phyloP scores from a whole-genome alignment of 2,888 invertebrate genomes.

The Rhingia campestris region DNA sequence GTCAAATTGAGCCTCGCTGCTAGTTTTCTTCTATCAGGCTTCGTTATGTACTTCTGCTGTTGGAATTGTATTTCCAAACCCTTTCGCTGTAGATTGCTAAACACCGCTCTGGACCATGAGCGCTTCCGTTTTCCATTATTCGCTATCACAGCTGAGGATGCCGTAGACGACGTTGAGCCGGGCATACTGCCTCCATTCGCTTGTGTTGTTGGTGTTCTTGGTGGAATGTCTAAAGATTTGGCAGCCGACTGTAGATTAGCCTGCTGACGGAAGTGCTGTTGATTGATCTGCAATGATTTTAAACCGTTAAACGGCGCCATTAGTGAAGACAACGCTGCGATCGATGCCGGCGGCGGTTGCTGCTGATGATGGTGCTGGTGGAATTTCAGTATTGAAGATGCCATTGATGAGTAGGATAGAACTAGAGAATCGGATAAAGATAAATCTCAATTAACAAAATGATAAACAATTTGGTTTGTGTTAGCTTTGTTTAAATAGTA shows the following conservation, averaged over 20 bases:
- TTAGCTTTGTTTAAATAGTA: constrained; percentile 63
- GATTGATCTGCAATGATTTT: constrained; percentile 78
- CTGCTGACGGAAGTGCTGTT: constrained; percentile 76
- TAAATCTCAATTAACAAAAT: constrained; percentile 65
- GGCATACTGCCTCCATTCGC: constrained; percentile 43
- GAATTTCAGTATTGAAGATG: constrained; percentile 62
- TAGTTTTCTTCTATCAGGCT: constrained; percentile 94
- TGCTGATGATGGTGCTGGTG: constrained; percentile 71
- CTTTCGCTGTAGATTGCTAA: constrained; percentile 96
- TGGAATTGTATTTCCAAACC: constrained; percentile 96
- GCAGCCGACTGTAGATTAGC: constrained; percentile 75
- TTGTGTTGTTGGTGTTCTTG: constrained; percentile 67
- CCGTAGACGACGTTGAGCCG: constrained; percentile 52
- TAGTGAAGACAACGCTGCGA: constrained; percentile 75
- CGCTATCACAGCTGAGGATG: constrained; percentile 37
- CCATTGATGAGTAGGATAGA: constrained; percentile 68
- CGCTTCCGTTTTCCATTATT: constrained; percentile 88
- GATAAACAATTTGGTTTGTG: constrained; percentile 62
- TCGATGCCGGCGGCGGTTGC: constrained; percentile 74
- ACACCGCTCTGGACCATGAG: constrained; percentile 97
- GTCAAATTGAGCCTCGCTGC: constrained; percentile 96
- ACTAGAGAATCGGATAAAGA: constrained; percentile 58
- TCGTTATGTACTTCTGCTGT: constrained; percentile 97
- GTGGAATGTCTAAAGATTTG: constrained; percentile 77
- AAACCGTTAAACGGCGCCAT: constrained; percentile 79